Evolutionary conservation across 1,140 invertebrate genomes (phyloP), one percentile per base, ranked within the genome.

Genomic region (Radopholus similis): DNA sequence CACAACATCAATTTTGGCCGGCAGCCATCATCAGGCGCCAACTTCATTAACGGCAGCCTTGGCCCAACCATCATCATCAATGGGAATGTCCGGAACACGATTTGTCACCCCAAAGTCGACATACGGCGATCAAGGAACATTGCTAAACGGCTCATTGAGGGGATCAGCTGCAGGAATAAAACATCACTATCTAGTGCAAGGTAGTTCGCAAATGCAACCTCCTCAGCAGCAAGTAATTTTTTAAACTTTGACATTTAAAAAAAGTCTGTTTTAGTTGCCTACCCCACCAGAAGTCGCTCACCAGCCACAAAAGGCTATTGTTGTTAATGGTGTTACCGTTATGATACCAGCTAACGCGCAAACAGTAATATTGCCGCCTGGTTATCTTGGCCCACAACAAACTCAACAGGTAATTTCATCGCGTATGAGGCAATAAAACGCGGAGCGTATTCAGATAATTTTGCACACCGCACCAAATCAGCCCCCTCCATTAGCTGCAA

Each of bases 321-420:
- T 62, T 11, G 58, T 62, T 9, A 62, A 62, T n/a, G 58, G 58
- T 21, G 40, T 62, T 40, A 62, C 58, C 18, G 58, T 62, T 8
- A 47, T 47, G n/a, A 62, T 62, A 32, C 58, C 58, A 9, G 47
- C 26, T 40, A 62, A 62, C n/a, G 58, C 58, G 34, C 58, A 62
- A n/a, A 62, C 58, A 23, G 47, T 62, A 34, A 62, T 62, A 28
- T 49, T 62, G 42, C 58, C 58, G 4, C 58, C 58, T 4, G 58
- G 58, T 34, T 62, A 62, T 18, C 28, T 49, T 2, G 58, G 58
- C 28, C 58, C 58, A n/a, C 58, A 62, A 49, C 58, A 62, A 40
- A 42, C 30, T 4, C 58, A 62, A n/a, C 57, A 59, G 44, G 44
- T 49, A 1, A 18, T 4, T 4, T 4, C 4, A 18, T 2, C 18